Evolutionary conservation across 2,797 vertebrate genomes (phyloP).

Genomic region (Platalea minor): DNA sequence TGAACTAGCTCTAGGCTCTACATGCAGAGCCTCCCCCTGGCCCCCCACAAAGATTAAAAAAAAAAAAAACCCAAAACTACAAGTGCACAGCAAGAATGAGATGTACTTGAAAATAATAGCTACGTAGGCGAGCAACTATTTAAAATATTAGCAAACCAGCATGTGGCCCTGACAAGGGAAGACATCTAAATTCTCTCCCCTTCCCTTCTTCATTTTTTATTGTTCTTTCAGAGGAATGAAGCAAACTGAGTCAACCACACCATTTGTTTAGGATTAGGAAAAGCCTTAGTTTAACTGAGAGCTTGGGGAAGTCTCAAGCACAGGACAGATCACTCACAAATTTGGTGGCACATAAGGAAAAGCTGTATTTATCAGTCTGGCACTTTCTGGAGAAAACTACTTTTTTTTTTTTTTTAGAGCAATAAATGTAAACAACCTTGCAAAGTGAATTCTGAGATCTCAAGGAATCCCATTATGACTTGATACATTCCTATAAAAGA

Average conservation of each 20-base stretch:
- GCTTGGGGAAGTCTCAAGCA: neutral
- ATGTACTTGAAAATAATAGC: neutral
- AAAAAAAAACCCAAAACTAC: neutral
- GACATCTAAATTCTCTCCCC: neutral
- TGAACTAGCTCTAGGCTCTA: neutral
- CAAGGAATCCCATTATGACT: neutral
- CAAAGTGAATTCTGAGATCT: neutral
- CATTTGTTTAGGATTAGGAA: neutral
- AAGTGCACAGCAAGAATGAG: neutral
- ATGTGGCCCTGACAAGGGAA: neutral
- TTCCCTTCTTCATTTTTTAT: neutral
- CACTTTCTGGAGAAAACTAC: neutral
- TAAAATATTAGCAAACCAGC: conserved; percentile 1
- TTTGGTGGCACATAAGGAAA: neutral
- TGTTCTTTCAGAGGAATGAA: neutral
- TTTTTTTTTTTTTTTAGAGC: no score
- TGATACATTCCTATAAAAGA: neutral
- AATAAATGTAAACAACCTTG: neutral
- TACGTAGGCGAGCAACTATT: neutral
- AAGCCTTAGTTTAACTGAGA: neutral
- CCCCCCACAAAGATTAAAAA: neutral
- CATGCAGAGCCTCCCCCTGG: neutral
- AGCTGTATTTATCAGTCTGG: neutral
- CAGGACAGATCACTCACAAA: neutral
- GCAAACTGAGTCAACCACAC: neutral